Evolutionary conservation across 2,888 invertebrate species (phyloP).

Genomic region (Philopedon plagiatum): DNA sequence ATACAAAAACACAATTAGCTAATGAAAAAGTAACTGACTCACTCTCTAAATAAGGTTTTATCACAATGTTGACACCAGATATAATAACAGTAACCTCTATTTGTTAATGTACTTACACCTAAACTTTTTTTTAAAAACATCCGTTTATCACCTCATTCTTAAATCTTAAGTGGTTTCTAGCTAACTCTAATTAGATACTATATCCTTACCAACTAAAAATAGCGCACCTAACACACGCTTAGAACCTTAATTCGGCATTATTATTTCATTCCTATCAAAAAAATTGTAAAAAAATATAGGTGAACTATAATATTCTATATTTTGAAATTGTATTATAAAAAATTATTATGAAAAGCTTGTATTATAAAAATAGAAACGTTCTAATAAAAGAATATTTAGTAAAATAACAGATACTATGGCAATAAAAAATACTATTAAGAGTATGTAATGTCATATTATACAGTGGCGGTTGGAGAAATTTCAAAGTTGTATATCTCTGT

Average conservation of each 20-base stretch:
- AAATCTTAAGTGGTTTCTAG: conserved; percentile 19
- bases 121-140: conserved; percentile 22
- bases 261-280: not conserved
- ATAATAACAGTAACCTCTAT: conserved; percentile 51
- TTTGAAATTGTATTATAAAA: too few relatives aligned
- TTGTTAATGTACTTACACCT: conserved; percentile 54
- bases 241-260: conserved; percentile 10
- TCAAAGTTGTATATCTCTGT: too few relatives aligned
- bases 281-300: not conserved
- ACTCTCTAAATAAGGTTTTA: conserved; percentile 57
- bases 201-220: conserved; percentile 12
- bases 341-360: not conserved
- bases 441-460: too few relatives aligned
- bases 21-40: conserved; percentile 44
- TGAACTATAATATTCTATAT: not conserved
- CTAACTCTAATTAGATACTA: conserved; percentile 5
- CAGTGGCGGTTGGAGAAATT: too few relatives aligned
- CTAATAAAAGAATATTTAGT: not conserved
- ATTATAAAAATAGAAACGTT: not conserved
- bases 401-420: too few relatives aligned
- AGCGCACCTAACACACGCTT: conserved; percentile 14
- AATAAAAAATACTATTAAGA: too few relatives aligned
- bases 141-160: conserved; percentile 4
- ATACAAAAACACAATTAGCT: conserved; percentile 39
- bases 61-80: conserved; percentile 57